These are phyloP conservation scores for Varanus salvator DNA, from an alignment of 2,113 vertebrate genomes.

Conservation along the genomic window DNA sequence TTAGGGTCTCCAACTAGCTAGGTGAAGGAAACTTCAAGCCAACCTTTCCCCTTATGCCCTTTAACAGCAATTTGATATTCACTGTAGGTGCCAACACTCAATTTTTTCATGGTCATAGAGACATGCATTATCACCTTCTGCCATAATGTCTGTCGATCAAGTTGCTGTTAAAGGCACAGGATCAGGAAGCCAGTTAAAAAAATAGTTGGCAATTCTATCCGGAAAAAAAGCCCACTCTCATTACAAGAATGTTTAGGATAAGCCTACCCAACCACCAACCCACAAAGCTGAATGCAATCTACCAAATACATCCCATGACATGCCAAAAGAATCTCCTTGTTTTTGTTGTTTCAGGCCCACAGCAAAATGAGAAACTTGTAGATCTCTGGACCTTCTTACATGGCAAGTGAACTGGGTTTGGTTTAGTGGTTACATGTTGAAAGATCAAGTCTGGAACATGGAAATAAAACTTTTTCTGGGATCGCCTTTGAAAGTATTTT, in stretches of 20 bases:
- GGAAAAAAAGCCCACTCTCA: background rate
- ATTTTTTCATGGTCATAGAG: too few species aligned
- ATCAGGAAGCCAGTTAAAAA: too few species aligned
- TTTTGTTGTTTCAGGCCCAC: background rate
- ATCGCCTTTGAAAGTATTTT: background rate
- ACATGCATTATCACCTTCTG: too few species aligned
- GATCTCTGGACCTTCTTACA: background rate
- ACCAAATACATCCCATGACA: too few species aligned
- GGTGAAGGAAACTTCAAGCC: too few species aligned
- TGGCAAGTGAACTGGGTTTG: background rate
- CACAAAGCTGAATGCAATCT: background rate
- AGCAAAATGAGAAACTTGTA: background rate
- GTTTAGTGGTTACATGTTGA: constrained; percentile 19
- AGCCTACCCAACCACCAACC: background rate
- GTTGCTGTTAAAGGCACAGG: too few species aligned
- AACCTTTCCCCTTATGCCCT: too few species aligned
- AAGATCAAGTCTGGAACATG: constrained; percentile 17
- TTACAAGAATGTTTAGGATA: background rate
- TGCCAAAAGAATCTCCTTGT: background rate
- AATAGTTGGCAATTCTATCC: too few species aligned
- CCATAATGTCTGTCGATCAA: too few species aligned
- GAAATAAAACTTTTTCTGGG: background rate
- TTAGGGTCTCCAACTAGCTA: too few species aligned
- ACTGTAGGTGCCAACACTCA: too few species aligned
- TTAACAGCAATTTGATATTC: too few species aligned